Base-by-base conservation (phyloP, 2,797 vertebrate genomes). In the Neosalanx taihuensis region DNA sequence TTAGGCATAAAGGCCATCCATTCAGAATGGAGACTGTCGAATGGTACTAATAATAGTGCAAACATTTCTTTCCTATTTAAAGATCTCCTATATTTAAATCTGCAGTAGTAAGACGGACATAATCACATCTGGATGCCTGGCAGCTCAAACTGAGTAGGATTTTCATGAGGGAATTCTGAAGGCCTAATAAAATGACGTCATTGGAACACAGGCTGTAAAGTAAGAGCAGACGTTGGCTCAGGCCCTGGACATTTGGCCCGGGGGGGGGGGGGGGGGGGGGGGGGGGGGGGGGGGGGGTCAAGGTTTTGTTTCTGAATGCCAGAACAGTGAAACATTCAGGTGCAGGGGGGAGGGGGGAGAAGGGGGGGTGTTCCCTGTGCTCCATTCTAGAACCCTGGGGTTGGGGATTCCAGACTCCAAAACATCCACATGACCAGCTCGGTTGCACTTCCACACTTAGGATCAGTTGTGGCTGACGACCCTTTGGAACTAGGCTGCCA, bases 151-250 rank as follows among this genome's bases (percentile, higher is more conserved):
- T 74, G 23, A 56, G 68, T 65, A 78, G 76, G 57, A 74, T 81
- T 81, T 83, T 71, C 78, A 79, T 80, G n/a, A n/a, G 75, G 56
- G 70, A 69, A 80, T 63, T 77, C 72, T 69, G 66, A 72, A 79
- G 79, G 72, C 58, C 67, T 60, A 79, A 66, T 76, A 31, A 69
- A 78, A 84, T 78, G 81, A 76, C 83, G 85, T 88, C 74, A 87
- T 72, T 74, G 51, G 56, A 70, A 72, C 71, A 69, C 53, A 64
- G 61, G 71, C 68, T 76, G 76, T 74, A 72, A 76, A 79, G 84
- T 79, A 64, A 71, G 64, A 69, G 76, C 64, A 70, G 65, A 73
- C 56, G 17, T 72, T 76, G 69, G 82, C 84, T 82, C 73, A 75
- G 71, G 51, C 73, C 26, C 81, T 79, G 78, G 60, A 79, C 72